phyloP scores from a whole-genome alignment of 2,888 invertebrate species.

The Sepioteuthis lessoniana region DNA sequence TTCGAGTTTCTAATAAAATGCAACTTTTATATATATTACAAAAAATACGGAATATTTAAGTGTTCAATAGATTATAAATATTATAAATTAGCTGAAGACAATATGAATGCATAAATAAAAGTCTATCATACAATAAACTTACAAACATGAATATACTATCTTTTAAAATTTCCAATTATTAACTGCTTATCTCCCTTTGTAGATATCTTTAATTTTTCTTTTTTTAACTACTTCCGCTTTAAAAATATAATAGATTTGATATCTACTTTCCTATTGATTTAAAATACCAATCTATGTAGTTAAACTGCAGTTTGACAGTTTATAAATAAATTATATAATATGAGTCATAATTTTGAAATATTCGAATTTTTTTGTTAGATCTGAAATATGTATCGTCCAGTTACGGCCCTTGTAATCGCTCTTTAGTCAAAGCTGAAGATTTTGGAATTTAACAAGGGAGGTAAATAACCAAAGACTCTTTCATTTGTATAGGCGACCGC shows the following conservation, averaged over 20 bases:
- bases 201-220: neutral
- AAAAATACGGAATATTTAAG: neutral
- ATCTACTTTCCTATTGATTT: neutral
- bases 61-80: neutral
- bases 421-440: neutral
- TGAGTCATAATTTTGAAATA: no score
- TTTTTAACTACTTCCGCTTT: neutral
- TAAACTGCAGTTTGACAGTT: neutral
- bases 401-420: neutral
- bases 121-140: neutral
- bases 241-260: neutral
- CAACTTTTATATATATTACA: neutral
- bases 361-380: neutral
- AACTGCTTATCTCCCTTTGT: neutral
- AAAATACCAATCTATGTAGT: neutral
- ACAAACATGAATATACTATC: neutral
- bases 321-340: neutral
- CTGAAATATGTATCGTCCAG: neutral
- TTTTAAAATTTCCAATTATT: no score
- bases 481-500: neutral
- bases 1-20: neutral
- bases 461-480: neutral
- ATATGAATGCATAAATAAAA: neutral
- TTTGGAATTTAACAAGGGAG: conserved; percentile 4
- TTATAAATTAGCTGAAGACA: neutral